Percentiles rank a stretch among this genome's conserved stretches.
Conservation (phyloP, 2,888 invertebrate species). For the Lasioglossum calceatum region DNA sequence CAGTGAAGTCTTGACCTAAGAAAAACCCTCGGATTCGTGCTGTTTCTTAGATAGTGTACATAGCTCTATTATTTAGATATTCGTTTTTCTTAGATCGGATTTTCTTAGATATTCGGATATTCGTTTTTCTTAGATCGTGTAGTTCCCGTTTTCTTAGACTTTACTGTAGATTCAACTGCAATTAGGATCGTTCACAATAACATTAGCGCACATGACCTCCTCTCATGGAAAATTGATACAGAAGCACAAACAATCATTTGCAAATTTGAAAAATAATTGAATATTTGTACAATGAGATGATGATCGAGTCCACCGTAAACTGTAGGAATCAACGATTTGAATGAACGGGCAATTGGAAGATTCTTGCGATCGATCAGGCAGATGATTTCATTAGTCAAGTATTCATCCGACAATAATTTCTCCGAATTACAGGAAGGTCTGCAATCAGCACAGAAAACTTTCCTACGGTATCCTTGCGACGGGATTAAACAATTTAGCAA, state of each 20-base stretch:
- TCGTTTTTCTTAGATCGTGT: no score
- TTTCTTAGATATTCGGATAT: no score
- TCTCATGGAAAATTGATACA: neutral
- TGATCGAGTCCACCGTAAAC: neutral
- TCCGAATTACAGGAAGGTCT: neutral
- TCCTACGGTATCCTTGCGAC: neutral
- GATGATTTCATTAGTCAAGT: neutral
- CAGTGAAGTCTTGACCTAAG: no score
- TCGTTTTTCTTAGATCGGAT: no score
- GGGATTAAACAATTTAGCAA: constrained; percentile 48
- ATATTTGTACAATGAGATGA: neutral
- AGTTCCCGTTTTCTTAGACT: no score
- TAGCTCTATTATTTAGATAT: no score
- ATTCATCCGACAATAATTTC: neutral
- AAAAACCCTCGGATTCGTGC: no score
- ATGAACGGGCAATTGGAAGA: neutral
- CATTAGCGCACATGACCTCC: neutral
- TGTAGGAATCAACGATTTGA: no score
- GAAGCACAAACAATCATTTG: neutral
- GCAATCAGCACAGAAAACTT: neutral
- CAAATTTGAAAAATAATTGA: neutral
- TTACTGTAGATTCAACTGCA: no score
- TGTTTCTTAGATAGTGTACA: no score
- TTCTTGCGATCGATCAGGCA: neutral
- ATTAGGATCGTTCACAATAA: no score